Evolutionary conservation across 1,140 invertebrate species (phyloP).

Genomic region (Macrotrachela quadricornifera): DNA sequence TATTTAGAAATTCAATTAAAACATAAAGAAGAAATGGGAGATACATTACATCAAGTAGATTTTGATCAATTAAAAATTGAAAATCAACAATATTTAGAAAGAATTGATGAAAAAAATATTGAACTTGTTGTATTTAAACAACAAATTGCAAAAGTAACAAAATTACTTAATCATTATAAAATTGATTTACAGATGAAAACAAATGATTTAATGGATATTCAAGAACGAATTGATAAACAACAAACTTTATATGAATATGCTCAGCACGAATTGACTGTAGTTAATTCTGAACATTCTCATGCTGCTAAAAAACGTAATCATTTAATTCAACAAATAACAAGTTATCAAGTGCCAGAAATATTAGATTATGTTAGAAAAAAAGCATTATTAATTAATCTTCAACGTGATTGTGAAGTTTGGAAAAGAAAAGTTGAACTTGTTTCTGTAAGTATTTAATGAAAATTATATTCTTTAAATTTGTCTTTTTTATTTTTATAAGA

Average conservation of each 20-base stretch:
- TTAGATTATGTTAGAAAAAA: slow-evolving; percentile 29
- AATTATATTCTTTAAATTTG: background rate
- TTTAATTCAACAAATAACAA: slow-evolving; percentile 22
- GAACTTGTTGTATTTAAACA: too few species aligned
- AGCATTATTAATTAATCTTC: slow-evolving; percentile 24
- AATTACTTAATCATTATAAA: too few species aligned
- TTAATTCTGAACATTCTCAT: too few species aligned
- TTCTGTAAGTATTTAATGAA: slow-evolving; percentile 15
- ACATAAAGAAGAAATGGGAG: slow-evolving; percentile 29
- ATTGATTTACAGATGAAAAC: too few species aligned
- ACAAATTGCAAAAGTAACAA: too few species aligned
- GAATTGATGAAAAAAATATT: slow-evolving; percentile 32
- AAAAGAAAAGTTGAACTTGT: slow-evolving; percentile 31
- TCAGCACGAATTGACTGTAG: too few species aligned
- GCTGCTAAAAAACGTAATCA: too few species aligned
- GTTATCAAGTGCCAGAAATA: slow-evolving; percentile 25
- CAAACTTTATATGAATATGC: too few species aligned
- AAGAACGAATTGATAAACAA: too few species aligned
- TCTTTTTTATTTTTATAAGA: slow-evolving; percentile 13
- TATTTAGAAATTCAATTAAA: slow-evolving; percentile 27
- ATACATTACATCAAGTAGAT: slow-evolving; percentile 29
- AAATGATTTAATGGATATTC: too few species aligned
- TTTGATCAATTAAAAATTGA: slow-evolving; percentile 34
- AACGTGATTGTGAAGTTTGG: slow-evolving; percentile 29
- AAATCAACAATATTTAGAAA: slow-evolving; percentile 33